Evolutionary conservation across 2,113 vertebrate genomes (phyloP), one percentile per base, ranked within the genome.

Genomic region (Cynocephalus volans): DNA sequence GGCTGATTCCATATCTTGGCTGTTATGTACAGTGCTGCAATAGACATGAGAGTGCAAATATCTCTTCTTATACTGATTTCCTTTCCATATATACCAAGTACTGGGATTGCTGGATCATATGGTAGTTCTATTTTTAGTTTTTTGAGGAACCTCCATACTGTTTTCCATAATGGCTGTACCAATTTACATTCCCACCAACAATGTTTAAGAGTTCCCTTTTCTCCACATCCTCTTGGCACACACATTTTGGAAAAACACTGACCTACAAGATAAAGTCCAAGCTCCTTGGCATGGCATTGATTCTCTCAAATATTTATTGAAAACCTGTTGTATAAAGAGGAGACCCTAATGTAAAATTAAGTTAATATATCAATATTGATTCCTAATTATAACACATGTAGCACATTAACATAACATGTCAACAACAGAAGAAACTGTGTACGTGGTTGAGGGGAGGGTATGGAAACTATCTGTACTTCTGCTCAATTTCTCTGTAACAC

Each of bases 141-240:
- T 94, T 92, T 73, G 41, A 87, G 76, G 87, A 96, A 96, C 24
- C 67, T 80, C 41, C 54, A 93, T 95, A 91, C 3, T 82, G 52
- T 90, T 92, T 96, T 91, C 90, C 76, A 97, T 87, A 90, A 31
- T 93, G 83, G 15, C n/a, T 96, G 41, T 41, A 41, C 41, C 41
- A 41, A 41, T 41, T 41, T 41, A 41, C 41, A 41, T 41, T 41
- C 41, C 41, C 41, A 41, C 41, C 41, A 41, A 41, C 41, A 41
- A 41, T 41, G 41, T 41, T 41, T 41, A 41, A 41, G 41, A 41
- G 41, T 41, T 41, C 41, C 41, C 41, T 41, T 41, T 41, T 41
- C 41, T 41, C 41, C 41, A 41, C 41, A 41, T 41, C 41, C 41
- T 41, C 41, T 5, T 64, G 48, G 33, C 24, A 72, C 23, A 81